Conservation (phyloP, 1,140 invertebrate genomes). For the Bicyclus anynana region DNA sequence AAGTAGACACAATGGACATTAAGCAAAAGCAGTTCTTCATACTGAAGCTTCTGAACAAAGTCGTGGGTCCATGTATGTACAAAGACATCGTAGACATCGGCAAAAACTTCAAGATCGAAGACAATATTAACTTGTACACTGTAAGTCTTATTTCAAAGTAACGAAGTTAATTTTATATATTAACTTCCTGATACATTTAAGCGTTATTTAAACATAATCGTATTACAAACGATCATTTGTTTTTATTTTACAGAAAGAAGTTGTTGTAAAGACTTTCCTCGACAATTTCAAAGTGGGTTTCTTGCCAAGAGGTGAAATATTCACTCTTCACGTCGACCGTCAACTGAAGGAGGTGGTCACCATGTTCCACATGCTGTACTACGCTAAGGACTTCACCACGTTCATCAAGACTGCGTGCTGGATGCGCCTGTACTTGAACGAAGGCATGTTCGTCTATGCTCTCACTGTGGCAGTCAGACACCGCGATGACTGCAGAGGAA, state of each 20-base stretch:
- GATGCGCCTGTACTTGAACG: constrained; percentile 80
- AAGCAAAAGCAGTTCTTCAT: constrained; percentile 77
- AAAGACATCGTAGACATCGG: constrained; percentile 72
- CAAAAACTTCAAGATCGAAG: constrained; percentile 76
- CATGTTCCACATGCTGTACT: constrained; percentile 83
- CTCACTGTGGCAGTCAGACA: constrained; percentile 77
- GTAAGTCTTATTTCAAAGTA: constrained; percentile 46
- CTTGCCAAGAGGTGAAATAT: constrained; percentile 79
- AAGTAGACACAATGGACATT: constrained; percentile 61
- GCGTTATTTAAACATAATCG: too few species aligned
- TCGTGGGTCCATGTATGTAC: constrained; percentile 76
- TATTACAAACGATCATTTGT: not conserved
- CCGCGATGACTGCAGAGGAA: constrained; percentile 64
- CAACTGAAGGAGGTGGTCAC: constrained; percentile 80
- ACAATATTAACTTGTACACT: constrained; percentile 63
- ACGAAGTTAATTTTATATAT: too few species aligned
- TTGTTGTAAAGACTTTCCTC: constrained; percentile 79
- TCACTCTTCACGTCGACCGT: constrained; percentile 79
- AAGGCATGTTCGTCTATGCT: constrained; percentile 81
- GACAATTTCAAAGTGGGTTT: constrained; percentile 77
- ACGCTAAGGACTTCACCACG: constrained; percentile 81
- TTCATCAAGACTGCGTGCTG: constrained; percentile 80
- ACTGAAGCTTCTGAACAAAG: constrained; percentile 80
- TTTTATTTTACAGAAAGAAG: constrained; percentile 70
- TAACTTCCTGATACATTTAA: too few species aligned